Base-by-base conservation (phyloP, 1,140 invertebrate species). In the Ephestia elutella region DNA sequence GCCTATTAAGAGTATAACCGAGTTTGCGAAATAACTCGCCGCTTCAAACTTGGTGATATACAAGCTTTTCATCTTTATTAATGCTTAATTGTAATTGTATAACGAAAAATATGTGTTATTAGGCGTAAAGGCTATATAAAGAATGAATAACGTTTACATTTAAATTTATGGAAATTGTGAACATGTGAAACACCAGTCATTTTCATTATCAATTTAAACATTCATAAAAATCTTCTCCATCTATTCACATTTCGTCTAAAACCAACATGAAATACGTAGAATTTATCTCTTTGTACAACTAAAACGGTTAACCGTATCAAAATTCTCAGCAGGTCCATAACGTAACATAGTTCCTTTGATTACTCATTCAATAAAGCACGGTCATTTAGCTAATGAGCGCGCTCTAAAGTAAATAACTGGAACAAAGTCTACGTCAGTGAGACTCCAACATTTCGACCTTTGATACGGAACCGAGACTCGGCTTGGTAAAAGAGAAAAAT, bases 321-420 rank as follows among this genome's bases (percentile, higher is more conserved):
- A 53, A 53, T 21, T 53, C 50, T 25, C 50, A 53, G 50, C 19
- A 25, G n/a, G 50, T 53, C 20, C 20, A 53, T 25, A 53, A 53
- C 50, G 50, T 53, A 25, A 53, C 50, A 53, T 53, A 53, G 50
- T 53, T 53, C 60, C 54, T 62, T 75, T 80, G 71, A 76, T 78
- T 74, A 74, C 71, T 73, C 63, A 72, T 80, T 76, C 69, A 80
- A 80, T 78, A 80, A 75, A 69, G 71, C 69, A 78, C 72, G 73
- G 78, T 78, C 73, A 81, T 82, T 82, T 84, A 80, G 73, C 73
- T 82, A 84, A 84, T 82, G 81, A 81, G 76, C 74, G 67, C 67
- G 65, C 75, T 80, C 66, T 71, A 77, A 80, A 84, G 75, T 80
- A 80, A 84, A 84, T 80, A 82, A 73, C 61, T 82, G 70, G 69